Evolutionary conservation across 2,113 vertebrate genomes (phyloP), one percentile per base, ranked within the genome.

Genomic region (Psittacus erithacus): DNA sequence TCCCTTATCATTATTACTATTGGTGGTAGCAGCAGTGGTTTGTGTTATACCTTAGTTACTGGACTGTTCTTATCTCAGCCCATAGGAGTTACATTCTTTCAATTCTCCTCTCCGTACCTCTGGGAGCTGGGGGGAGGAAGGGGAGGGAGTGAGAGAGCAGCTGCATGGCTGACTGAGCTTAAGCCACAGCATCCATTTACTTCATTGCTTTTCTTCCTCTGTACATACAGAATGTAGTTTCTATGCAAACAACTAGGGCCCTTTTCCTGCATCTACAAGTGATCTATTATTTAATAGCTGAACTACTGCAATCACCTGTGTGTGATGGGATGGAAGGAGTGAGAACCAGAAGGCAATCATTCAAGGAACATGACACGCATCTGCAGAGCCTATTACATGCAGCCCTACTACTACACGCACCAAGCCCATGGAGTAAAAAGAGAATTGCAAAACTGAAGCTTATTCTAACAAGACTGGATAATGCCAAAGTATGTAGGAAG

Each of bases 401-500:
- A 63, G 35, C 39, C n/a, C 53, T 15, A 12, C 62, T 23, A 39
- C 52, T 38, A 15, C 19, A 13, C 6, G 14, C 38, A 35, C 14
- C 6, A 25, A 62, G 11, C 17, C 13, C 9, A 23, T 0, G 6
- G 27, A 44, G 15, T 55, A 46, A 29, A 75, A 86, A 1, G 3
- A 9, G n/a, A 76, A 47, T 1, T 39, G 31, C 49, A 80, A 39
- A 81, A 50, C 38, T 31, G 38, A 64, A 59, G 24, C 8, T 31
- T 31, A 13, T 35, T 76, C 43, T 59, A 35, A 41, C 17, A 31
- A 50, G 7, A 44, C 33, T 70, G 38, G 20, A 50, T 39, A 19
- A 6, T 14, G 6, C 2, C 74, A 41, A 10, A 1, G 8, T 17
- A 33, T 1, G 7, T 4, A 63, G 9, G 13, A 27, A 11, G 33